Evolutionary conservation across 2,797 vertebrate genomes (phyloP).

Genomic region (Margarornis squamiger): DNA sequence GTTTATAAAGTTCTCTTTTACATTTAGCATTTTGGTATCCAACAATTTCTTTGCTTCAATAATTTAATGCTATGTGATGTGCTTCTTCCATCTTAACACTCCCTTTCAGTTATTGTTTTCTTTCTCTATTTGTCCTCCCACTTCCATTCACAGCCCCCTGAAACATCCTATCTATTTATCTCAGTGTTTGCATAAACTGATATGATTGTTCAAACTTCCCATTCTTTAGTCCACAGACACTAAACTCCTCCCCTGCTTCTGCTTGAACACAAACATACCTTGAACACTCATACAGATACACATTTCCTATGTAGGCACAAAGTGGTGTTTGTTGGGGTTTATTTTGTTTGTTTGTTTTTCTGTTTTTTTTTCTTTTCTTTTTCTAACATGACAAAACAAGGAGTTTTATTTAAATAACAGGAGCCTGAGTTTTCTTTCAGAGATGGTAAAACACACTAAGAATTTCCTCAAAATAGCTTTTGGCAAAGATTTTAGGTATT

Average conservation of each 20-base stretch:
- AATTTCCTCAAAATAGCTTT: not conserved
- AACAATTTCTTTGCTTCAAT: not conserved
- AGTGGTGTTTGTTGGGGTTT: accelerated
- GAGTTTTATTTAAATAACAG: not conserved
- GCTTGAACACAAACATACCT: not conserved
- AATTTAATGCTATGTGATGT: not conserved
- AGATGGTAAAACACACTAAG: not conserved
- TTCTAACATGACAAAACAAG: not conserved
- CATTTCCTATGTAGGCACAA: not conserved
- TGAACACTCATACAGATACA: not conserved
- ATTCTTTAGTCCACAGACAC: not conserved
- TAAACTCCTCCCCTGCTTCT: not conserved
- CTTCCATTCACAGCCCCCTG: not conserved
- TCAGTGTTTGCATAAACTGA: not conserved
- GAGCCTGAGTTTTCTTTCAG: not conserved
- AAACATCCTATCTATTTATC: not conserved
- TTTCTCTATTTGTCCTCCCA: not conserved
- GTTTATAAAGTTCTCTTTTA: not conserved
- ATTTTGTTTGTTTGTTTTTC: not conserved
- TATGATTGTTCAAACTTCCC: not conserved
- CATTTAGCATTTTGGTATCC: not conserved
- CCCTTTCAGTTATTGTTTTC: not conserved
- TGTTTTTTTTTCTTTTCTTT: not conserved
- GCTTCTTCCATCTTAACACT: not conserved
- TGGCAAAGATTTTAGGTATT: not conserved